These are phyloP conservation scores for Formica exsecta DNA, from an alignment of 1,140 invertebrate genomes.

Conservation along the genomic window DNA sequence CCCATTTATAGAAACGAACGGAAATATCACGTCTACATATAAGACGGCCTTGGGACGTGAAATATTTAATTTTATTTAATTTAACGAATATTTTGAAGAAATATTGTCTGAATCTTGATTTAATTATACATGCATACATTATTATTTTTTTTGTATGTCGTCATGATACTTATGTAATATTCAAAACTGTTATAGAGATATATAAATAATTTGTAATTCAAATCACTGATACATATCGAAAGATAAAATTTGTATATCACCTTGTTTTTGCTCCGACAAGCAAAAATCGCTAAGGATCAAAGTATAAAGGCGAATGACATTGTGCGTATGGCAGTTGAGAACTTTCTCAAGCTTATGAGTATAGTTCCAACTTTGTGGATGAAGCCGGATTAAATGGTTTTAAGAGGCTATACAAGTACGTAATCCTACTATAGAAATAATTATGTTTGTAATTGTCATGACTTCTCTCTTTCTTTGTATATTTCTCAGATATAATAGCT, in stretches of 20 bases:
- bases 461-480: neutral
- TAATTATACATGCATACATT: neutral
- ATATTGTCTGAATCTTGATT: neutral
- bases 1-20: conserved; percentile 51
- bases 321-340: conserved; percentile 36
- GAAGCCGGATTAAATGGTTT: conserved; percentile 61
- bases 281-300: conserved; percentile 59
- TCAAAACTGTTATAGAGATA: too few relatives aligned
- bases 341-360: conserved; percentile 66
- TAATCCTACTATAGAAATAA: conserved; percentile 69
- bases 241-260: neutral
- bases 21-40: conserved; percentile 18
- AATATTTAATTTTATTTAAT: conserved; percentile 33
- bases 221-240: neutral
- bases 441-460: conserved; percentile 48
- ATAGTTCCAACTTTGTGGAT: conserved; percentile 51
- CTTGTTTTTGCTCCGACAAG: conserved; percentile 38
- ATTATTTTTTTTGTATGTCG: neutral
- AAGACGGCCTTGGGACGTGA: neutral
- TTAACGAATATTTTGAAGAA: neutral
- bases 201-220: neutral
- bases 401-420: conserved; percentile 26
- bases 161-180: neutral
- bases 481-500: neutral
- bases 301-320: conserved; percentile 58